A percentile compares a stretch with the other conserved stretches of the same genome.
Conservation (phyloP, 2,797 vertebrate species). For the Sphenopsis melanotis region DNA sequence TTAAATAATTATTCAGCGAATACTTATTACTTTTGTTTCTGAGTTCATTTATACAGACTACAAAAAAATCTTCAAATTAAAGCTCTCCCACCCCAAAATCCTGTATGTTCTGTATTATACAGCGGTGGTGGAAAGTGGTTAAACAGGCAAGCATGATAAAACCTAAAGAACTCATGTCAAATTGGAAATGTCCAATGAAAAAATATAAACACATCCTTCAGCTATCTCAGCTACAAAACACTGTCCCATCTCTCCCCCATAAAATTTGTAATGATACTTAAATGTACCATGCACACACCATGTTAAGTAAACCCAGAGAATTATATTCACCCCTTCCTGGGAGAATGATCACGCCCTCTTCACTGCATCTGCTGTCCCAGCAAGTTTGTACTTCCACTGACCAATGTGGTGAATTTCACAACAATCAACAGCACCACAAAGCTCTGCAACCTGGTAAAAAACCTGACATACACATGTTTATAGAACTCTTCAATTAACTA, state of each 20-base stretch:
- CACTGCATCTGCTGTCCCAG: neutral
- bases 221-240: neutral
- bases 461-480: neutral
- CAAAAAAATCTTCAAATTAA: neutral
- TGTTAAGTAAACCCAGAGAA: neutral
- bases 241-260: neutral
- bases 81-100: neutral
- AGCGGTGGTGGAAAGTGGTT: neutral
- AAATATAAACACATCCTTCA: neutral
- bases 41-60: neutral
- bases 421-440: neutral
- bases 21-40: neutral
- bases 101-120: neutral
- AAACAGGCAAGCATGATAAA: neutral
- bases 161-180: neutral
- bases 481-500: neutral
- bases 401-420: neutral
- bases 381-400: neutral
- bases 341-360: rapidly evolving
- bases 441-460: neutral
- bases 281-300: neutral
- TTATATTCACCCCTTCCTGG: neutral
- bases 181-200: neutral
- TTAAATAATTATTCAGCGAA: neutral
- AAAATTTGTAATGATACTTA: neutral